Evolutionary conservation across 2,113 vertebrate genomes (phyloP).

Genomic region (Puma concolor): DNA sequence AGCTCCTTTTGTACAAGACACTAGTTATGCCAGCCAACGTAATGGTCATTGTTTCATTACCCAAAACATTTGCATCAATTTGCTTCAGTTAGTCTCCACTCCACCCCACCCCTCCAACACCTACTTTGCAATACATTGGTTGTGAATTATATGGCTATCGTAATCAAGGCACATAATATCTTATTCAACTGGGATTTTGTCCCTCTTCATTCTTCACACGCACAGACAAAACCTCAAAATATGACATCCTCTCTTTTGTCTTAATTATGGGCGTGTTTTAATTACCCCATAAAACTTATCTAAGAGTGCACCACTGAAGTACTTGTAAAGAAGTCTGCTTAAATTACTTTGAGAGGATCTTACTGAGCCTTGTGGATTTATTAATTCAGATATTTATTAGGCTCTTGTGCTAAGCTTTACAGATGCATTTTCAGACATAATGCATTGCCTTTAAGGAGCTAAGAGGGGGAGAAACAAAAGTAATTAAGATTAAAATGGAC

Average conservation of each 20-base stretch:
- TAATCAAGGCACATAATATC: background rate
- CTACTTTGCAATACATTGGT: background rate
- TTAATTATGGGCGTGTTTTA: background rate
- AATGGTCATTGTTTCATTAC: background rate
- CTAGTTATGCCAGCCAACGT: background rate
- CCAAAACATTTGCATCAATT: background rate
- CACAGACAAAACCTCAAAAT: background rate
- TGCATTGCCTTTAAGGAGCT: background rate
- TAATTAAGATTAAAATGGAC: background rate
- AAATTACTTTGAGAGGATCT: background rate
- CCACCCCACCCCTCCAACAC: accelerated
- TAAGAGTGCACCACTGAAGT: background rate
- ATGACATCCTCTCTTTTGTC: background rate
- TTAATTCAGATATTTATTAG: background rate
- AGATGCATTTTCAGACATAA: background rate
- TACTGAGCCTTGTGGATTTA: background rate
- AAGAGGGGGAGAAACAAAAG: background rate
- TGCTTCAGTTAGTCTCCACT: background rate
- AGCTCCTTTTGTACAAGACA: background rate
- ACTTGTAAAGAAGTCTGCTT: background rate
- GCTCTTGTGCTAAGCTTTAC: background rate
- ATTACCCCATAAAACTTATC: background rate
- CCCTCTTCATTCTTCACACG: background rate
- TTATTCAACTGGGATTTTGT: background rate
- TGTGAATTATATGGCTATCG: background rate